Conservation (phyloP, 2,797 vertebrate species). For the Poecilia gillii region DNA sequence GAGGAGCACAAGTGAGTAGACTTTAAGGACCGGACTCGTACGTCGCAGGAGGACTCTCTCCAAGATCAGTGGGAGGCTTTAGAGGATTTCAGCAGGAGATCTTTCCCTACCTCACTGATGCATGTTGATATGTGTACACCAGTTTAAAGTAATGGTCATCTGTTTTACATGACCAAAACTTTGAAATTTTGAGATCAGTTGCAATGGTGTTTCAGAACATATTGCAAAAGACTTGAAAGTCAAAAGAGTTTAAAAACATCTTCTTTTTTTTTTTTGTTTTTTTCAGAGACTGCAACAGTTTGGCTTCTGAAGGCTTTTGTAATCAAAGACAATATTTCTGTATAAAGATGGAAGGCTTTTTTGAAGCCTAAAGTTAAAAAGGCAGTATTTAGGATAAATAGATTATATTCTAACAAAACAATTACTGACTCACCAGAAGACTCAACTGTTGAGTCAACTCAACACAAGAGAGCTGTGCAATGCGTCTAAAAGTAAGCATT, state of each 20-base stretch:
- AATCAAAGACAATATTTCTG: neutral
- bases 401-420: neutral
- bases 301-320: neutral
- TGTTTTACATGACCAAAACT: neutral
- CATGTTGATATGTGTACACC: neutral
- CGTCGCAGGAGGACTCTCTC: slow-evolving; percentile 18
- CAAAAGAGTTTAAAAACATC: neutral
- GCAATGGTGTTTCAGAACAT: neutral
- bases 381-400: neutral
- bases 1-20: slow-evolving; percentile 16
- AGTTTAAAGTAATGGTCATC: neutral
- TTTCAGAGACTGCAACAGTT: neutral
- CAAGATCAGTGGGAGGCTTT: slow-evolving; percentile 41
- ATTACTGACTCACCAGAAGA: neutral
- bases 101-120: neutral
- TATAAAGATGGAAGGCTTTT: neutral
- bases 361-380: neutral
- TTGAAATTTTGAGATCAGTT: neutral
- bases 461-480: neutral
- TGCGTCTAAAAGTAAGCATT: neutral
- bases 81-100: slow-evolving; percentile 30
- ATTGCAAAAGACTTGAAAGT: neutral
- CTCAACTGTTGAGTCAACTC: neutral
- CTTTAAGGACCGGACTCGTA: slow-evolving; percentile 16
- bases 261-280: neutral